Conservation (phyloP, 2,113 vertebrate genomes). For the Bungarus multicinctus region DNA sequence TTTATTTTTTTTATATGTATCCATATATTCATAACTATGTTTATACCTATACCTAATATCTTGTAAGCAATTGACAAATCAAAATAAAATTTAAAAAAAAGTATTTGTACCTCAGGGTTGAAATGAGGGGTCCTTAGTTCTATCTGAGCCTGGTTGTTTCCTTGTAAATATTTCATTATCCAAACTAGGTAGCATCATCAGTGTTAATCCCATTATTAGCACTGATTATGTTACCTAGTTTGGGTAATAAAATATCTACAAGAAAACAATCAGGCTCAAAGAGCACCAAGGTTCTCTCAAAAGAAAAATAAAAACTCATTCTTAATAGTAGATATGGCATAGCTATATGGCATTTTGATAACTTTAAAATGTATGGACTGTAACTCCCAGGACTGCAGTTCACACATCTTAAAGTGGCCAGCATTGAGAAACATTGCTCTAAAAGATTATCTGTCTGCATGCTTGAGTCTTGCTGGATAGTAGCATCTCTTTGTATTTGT, state of each 20-base stretch:
- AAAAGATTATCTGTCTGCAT: not conserved
- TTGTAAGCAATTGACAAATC: too few species aligned
- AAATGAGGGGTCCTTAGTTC: not conserved
- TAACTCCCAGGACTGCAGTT: not conserved
- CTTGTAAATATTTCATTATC: not conserved
- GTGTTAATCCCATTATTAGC: not conserved
- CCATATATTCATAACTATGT: too few species aligned
- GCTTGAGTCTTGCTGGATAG: not conserved
- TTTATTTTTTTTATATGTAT: too few species aligned
- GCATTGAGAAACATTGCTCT: not conserved
- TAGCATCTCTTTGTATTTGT: not conserved
- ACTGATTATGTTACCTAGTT: not conserved
- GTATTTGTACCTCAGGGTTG: not conserved
- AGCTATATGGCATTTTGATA: not conserved
- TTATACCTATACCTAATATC: too few species aligned
- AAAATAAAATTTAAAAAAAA: too few species aligned
- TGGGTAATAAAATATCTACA: not conserved
- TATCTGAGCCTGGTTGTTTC: not conserved
- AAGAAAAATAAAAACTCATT: not conserved
- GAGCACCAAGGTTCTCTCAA: not conserved
- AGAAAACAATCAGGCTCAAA: not conserved
- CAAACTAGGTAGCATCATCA: not conserved
- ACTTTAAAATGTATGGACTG: not conserved
- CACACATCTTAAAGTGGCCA: not conserved
- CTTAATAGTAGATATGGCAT: not conserved